Evolutionary conservation across 2,888 invertebrate species (phyloP).

Genomic region (Synergus umbraculus): DNA sequence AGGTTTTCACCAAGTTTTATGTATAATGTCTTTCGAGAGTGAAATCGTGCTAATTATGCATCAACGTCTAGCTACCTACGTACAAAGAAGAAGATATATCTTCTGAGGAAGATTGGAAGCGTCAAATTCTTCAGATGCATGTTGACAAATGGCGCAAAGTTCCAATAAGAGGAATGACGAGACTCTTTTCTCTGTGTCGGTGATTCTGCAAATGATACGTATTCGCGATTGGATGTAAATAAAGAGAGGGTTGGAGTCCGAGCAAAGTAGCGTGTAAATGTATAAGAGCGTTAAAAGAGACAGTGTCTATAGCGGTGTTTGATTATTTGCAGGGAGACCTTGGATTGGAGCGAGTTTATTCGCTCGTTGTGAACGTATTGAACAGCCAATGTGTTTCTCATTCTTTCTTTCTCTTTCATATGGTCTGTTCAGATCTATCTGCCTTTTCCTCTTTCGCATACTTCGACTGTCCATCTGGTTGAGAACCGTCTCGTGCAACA

Average conservation of each 20-base stretch:
- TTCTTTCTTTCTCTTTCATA: constrained; percentile 39
- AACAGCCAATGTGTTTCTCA: constrained; percentile 6
- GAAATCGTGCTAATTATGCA: constrained; percentile 19
- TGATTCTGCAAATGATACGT: constrained; percentile 32
- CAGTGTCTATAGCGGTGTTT: constrained; percentile 50
- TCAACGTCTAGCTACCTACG: constrained; percentile 17
- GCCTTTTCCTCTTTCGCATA: constrained; percentile 50
- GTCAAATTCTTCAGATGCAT: constrained; percentile 2
- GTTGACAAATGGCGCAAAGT: neutral
- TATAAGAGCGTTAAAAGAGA: constrained; percentile 45
- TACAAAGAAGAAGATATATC: too few species aligned
- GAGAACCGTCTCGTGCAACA: constrained; percentile 72
- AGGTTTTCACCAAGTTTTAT: neutral
- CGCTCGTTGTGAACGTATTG: constrained; percentile 52
- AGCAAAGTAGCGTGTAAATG: constrained; percentile 47
- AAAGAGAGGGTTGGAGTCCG: constrained; percentile 3
- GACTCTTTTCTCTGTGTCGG: constrained; percentile 1
- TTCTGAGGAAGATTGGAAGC: neutral
- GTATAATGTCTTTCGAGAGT: neutral
- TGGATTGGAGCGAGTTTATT: constrained; percentile 67
- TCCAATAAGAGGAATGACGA: constrained; percentile 1
- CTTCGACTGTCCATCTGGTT: constrained; percentile 63
- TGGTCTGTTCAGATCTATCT: constrained; percentile 22
- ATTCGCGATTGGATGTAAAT: constrained; percentile 33
- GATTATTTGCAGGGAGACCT: constrained; percentile 61